Evolutionary conservation across 1,140 invertebrate species (phyloP).

Genomic region (Anoplolepis gracilipes): DNA sequence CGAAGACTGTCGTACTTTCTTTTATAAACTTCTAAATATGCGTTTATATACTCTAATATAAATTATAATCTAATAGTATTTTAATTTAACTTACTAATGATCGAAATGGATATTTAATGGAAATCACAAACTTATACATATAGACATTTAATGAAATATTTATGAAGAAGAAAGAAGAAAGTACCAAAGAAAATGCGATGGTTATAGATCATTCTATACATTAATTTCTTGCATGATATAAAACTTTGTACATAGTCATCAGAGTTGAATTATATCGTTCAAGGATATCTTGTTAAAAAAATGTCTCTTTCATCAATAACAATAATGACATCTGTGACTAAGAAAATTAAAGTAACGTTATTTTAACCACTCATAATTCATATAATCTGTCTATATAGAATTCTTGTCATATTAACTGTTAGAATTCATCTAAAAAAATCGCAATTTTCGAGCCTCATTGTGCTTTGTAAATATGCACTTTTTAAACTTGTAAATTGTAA

Average conservation of each 20-base stretch:
- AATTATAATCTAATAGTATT: neutral
- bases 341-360: neutral
- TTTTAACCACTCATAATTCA: constrained; percentile 14
- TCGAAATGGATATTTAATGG: neutral
- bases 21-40: constrained; percentile 1
- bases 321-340: neutral
- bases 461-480: constrained; percentile 46
- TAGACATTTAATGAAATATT: neutral
- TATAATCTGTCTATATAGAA: constrained; percentile 9
- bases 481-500: neutral
- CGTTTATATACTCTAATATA: no score
- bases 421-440: neutral
- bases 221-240: constrained; percentile 46
- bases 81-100: neutral
- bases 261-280: neutral
- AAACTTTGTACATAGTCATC: constrained; percentile 15
- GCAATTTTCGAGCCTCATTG: neutral
- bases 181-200: constrained; percentile 13
- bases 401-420: constrained; percentile 12
- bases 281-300: constrained; percentile 6
- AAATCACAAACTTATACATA: neutral
- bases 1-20: constrained; percentile 9
- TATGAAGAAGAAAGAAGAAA: neutral
- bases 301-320: constrained; percentile 4
- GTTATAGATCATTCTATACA: neutral